A percentile compares a stretch with the other conserved stretches of the same genome.
Evolutionary conservation across 2,797 vertebrate species (phyloP).

Genomic region (Sebastolobus altivelis): DNA sequence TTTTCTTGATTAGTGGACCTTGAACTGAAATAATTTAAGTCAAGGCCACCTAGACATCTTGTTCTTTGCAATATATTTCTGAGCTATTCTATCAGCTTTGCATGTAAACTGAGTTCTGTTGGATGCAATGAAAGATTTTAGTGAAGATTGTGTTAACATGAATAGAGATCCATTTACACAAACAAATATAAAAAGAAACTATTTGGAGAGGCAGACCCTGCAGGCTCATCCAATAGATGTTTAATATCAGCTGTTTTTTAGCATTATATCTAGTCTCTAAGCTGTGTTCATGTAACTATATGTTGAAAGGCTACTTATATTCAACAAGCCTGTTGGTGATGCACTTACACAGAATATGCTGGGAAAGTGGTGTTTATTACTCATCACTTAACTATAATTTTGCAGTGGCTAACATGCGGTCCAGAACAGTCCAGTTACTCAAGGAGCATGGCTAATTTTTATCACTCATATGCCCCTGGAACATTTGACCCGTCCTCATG

Average conservation of each 20-base stretch:
- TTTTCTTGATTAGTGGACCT: neutral
- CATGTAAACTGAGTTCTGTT: slow-evolving; percentile 1
- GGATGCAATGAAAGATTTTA: neutral
- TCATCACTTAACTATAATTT: neutral
- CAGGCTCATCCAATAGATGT: neutral
- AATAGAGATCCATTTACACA: neutral
- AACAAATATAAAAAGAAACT: neutral
- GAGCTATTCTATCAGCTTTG: neutral
- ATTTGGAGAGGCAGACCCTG: neutral
- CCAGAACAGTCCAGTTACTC: neutral
- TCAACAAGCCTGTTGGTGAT: neutral
- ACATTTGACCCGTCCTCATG: slow-evolving; percentile 28
- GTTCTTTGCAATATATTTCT: neutral
- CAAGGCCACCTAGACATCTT: neutral
- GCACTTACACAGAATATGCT: neutral
- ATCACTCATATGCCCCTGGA: slow-evolving; percentile 15
- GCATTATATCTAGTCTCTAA: neutral
- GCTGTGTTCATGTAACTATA: neutral
- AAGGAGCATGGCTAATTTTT: neutral
- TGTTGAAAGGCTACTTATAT: neutral
- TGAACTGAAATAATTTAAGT: neutral
- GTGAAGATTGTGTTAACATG: neutral
- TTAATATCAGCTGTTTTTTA: neutral
- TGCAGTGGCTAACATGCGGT: neutral
- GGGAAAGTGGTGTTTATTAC: neutral